phyloP scores from a whole-genome alignment of 2,797 vertebrate genomes.

The Sarcophilus harrisii region DNA sequence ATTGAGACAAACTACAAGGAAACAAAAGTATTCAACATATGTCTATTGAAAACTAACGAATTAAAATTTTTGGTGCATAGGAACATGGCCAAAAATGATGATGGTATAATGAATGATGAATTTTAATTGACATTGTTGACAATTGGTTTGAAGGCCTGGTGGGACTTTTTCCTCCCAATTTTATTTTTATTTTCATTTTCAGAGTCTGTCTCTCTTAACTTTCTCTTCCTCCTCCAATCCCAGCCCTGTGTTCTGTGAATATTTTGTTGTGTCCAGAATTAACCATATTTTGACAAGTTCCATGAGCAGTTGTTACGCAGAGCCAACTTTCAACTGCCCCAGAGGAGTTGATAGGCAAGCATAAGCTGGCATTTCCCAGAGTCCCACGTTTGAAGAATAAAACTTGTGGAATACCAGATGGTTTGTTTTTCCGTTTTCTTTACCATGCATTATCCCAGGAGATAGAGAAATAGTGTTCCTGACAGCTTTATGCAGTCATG shows the following conservation, averaged over 20 bases:
- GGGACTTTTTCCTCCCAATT: not conserved
- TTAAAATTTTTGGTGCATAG: constrained; percentile 5
- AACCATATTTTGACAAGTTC: constrained; percentile 30
- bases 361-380: constrained; percentile 29
- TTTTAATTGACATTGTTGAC: constrained; percentile 41
- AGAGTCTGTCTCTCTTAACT: constrained; percentile 14
- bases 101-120: constrained; percentile 41
- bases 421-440: not conserved
- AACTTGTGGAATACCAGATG: not conserved
- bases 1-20: constrained; percentile 35
- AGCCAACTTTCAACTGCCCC: constrained; percentile 16
- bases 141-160: constrained; percentile 39
- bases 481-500: constrained; percentile 2
- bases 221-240: not conserved
- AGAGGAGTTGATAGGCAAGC: constrained; percentile 33
- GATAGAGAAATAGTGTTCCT: constrained; percentile 8
- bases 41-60: constrained; percentile 7
- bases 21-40: constrained; percentile 29
- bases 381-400: constrained; percentile 29
- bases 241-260: not conserved
- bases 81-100: constrained; percentile 5
- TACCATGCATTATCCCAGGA: not conserved
- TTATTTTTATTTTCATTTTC: constrained; percentile 31
- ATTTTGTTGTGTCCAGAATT: constrained; percentile 34
- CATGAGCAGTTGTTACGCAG: not conserved